Conservation (phyloP, 92 coral and sea anemone species). For the Epizoanthus ramosus region DNA sequence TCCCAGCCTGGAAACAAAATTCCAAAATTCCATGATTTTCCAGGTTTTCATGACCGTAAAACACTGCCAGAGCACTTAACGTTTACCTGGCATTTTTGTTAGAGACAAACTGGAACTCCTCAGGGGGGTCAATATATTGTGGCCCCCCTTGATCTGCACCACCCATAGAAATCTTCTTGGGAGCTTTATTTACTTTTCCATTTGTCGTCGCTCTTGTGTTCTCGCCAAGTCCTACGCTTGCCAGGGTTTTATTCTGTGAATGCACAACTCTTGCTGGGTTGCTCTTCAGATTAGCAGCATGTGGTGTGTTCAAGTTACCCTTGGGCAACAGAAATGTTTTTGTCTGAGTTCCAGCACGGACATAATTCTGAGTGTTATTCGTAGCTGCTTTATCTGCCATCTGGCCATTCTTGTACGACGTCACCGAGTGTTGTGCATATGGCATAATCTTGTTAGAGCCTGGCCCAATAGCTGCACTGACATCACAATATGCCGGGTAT, state of each 20-base stretch:
- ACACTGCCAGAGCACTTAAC: background rate
- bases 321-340: slow-evolving; percentile 79
- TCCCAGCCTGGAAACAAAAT: too few species aligned
- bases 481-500: slow-evolving; percentile 99
- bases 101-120: slow-evolving; percentile 93
- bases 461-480: slow-evolving; percentile 91
- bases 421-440: slow-evolving; percentile 97
- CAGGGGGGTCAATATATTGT: slow-evolving; percentile 98
- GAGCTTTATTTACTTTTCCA: slow-evolving; percentile 38
- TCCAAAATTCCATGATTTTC: too few species aligned
- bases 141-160: slow-evolving; percentile 67
- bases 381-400: slow-evolving; percentile 58
- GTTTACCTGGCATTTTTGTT: slow-evolving; percentile 81
- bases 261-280: slow-evolving; percentile 31
- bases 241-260: slow-evolving; percentile 35
- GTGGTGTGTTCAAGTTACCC: slow-evolving; percentile 46
- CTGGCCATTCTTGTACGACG: slow-evolving; percentile 95
- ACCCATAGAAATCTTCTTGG: slow-evolving; percentile 28
- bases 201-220: slow-evolving; percentile 34
- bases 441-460: slow-evolving; percentile 97
- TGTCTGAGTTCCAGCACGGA: slow-evolving; percentile 50
- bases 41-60: too few species aligned
- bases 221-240: slow-evolving; percentile 28
- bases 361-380: slow-evolving; percentile 57
- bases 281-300: slow-evolving; percentile 31